phyloP scores from a whole-genome alignment of 2,888 invertebrate species.

The Coleophora flavipennella region DNA sequence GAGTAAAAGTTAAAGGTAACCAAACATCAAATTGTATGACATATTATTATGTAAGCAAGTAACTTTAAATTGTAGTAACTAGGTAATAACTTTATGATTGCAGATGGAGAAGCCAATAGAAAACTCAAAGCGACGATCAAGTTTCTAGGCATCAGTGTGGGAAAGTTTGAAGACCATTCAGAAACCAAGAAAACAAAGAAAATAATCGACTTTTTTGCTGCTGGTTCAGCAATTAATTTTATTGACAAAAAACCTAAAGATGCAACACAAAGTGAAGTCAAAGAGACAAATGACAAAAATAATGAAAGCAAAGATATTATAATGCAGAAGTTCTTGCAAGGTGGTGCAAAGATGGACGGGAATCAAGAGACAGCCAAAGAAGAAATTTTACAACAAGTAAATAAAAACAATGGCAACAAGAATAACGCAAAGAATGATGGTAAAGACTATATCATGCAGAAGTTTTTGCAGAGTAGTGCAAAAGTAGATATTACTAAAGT shows the following conservation, averaged over 20 bases:
- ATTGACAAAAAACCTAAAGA: conserved; percentile 14
- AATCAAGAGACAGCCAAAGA: conserved; percentile 17
- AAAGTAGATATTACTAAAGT: conserved; percentile 6
- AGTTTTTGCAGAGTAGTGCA: conserved; percentile 30
- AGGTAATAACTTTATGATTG: conserved; percentile 19
- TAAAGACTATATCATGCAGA: conserved; percentile 43
- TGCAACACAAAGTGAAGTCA: conserved; percentile 18
- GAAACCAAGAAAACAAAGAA: conserved; percentile 68
- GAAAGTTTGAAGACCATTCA: conserved; percentile 79
- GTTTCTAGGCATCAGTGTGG: conserved; percentile 83
- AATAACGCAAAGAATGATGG: conserved; percentile 19
- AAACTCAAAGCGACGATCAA: conserved; percentile 71
- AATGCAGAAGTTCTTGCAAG: conserved; percentile 38
- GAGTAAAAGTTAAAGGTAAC: conserved; percentile 45
- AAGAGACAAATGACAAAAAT: conserved; percentile 15
- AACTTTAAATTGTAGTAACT: too few species aligned
- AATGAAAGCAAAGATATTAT: conserved; percentile 41
- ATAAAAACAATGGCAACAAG: conserved; percentile 1
- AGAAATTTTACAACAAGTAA: background rate
- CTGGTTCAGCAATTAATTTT: conserved; percentile 39
- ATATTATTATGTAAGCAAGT: too few species aligned
- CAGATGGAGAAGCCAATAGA: conserved; percentile 48
- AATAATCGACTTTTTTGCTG: conserved; percentile 73
- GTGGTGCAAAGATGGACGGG: conserved; percentile 13
- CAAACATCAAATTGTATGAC: too few species aligned